Percentiles rank a stretch among this genome's conserved stretches.
Conservation (phyloP, 2,888 invertebrate species). For the Drosophila infuscata region DNA sequence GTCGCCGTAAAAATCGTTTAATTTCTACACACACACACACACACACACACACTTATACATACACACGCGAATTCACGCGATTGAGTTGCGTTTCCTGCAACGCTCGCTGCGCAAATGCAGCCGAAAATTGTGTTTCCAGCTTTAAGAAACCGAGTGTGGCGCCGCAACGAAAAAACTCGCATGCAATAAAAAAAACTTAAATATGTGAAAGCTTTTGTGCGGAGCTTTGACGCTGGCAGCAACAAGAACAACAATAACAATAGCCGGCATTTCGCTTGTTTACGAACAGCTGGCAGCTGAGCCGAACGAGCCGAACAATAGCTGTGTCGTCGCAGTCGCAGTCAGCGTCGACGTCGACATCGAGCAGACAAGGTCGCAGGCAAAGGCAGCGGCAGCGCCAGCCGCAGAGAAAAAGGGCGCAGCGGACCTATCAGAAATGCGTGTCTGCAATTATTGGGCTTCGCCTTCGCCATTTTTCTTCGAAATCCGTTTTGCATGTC, state of each 20-base stretch:
- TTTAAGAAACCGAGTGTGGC: constrained; percentile 50
- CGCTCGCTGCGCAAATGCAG: constrained; percentile 76
- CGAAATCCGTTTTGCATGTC: constrained; percentile 46
- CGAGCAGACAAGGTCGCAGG: constrained; percentile 47
- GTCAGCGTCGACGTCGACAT: constrained; percentile 37
- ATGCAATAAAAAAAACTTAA: constrained; percentile 42
- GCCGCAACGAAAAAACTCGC: constrained; percentile 25
- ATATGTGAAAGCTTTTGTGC: constrained; percentile 43
- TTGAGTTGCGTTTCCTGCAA: constrained; percentile 73
- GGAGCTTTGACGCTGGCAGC: constrained; percentile 28
- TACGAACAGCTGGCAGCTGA: constrained; percentile 55
- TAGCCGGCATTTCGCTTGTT: constrained; percentile 64
- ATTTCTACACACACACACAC: constrained; percentile 26
- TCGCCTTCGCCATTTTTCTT: constrained; percentile 24
- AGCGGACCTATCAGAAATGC: constrained; percentile 33
- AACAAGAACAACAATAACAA: constrained; percentile 40
- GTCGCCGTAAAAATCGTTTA: constrained; percentile 42
- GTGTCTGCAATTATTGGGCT: constrained; percentile 56
- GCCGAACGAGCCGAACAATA: constrained; percentile 36
- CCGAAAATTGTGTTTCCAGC: constrained; percentile 52
- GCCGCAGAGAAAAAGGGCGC: neutral
- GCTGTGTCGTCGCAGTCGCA: constrained; percentile 30
- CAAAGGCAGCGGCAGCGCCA: constrained; percentile 3
- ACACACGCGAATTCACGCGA: constrained; percentile 46
- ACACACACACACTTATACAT: neutral